phyloP scores from a whole-genome alignment of 2,888 invertebrate genomes.

The Drosophila sordidapex region DNA sequence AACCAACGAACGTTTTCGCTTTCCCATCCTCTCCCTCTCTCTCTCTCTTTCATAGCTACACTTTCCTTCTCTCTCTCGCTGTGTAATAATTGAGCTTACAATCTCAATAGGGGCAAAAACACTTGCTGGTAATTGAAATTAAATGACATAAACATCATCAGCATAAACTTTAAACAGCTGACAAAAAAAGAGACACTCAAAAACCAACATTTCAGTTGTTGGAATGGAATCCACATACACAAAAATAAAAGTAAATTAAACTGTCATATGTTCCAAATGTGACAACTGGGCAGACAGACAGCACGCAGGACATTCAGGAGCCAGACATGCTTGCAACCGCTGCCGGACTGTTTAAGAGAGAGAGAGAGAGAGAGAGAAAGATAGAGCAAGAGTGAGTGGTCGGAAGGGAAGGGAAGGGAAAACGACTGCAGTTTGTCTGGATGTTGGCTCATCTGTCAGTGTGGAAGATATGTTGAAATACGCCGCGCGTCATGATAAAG shows the following conservation, averaged over 20 bases:
- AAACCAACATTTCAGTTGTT: constrained; percentile 61
- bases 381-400: not conserved
- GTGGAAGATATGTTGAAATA: constrained; percentile 80
- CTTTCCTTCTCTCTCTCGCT: not conserved
- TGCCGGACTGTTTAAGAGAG: not conserved
- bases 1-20: constrained; percentile 19
- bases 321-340: constrained; percentile 37
- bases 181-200: constrained; percentile 22
- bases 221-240: constrained; percentile 72
- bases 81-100: constrained; percentile 47
- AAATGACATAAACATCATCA: constrained; percentile 77
- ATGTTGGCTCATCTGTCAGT: constrained; percentile 79
- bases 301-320: constrained; percentile 23
- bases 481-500: constrained; percentile 79
- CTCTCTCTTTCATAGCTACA: too few relatives aligned
- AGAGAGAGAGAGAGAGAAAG: not conserved
- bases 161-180: constrained; percentile 67
- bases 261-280: constrained; percentile 79
- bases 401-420: constrained; percentile 1
- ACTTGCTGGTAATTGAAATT: constrained; percentile 68
- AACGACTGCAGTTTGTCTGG: constrained; percentile 59
- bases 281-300: constrained; percentile 38
- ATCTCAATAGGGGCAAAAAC: constrained; percentile 17
- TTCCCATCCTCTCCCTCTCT: not conserved
- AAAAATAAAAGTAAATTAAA: constrained; percentile 81